Conservation (phyloP, 1,140 invertebrate species). For the Drosophila albomicans region DNA sequence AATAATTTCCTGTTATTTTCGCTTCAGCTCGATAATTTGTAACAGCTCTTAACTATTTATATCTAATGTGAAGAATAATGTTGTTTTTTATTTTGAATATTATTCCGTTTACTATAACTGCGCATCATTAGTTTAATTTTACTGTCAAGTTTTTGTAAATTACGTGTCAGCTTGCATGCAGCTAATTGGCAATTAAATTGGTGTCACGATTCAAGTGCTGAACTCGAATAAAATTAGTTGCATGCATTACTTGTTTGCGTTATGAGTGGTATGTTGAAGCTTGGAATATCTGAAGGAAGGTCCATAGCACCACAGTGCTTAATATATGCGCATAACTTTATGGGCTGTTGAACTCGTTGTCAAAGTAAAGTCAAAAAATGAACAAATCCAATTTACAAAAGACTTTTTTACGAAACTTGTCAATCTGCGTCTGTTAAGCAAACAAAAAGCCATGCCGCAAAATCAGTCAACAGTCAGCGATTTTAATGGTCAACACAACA, state of each 20-base stretch:
- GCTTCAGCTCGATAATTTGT: not conserved
- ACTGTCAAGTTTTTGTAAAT: conserved; percentile 39
- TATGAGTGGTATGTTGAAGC: not conserved
- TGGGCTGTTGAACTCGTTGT: conserved; percentile 68
- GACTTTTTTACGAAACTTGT: conserved; percentile 12
- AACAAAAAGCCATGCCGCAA: not conserved
- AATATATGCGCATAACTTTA: conserved; percentile 72
- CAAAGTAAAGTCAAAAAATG: conserved; percentile 39
- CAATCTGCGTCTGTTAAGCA: not conserved
- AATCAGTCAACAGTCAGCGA: conserved; percentile 2
- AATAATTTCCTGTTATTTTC: conserved; percentile 8
- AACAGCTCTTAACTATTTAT: not conserved
- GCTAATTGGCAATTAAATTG: conserved; percentile 57
- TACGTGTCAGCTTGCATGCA: conserved; percentile 65
- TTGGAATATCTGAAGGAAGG: conserved; percentile 40
- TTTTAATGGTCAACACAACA: not conserved
- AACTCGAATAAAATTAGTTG: conserved; percentile 26
- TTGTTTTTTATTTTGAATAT: conserved; percentile 11
- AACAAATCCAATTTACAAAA: conserved; percentile 30
- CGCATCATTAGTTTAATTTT: conserved; percentile 26
- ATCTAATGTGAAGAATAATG: no score
- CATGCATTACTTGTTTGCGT: conserved; percentile 10
- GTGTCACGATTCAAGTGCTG: conserved; percentile 22
- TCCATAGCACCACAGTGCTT: not conserved
- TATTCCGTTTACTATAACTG: not conserved